Evolutionary conservation across 1,140 invertebrate genomes (phyloP).

Genomic region (Zaprionus taronus): DNA sequence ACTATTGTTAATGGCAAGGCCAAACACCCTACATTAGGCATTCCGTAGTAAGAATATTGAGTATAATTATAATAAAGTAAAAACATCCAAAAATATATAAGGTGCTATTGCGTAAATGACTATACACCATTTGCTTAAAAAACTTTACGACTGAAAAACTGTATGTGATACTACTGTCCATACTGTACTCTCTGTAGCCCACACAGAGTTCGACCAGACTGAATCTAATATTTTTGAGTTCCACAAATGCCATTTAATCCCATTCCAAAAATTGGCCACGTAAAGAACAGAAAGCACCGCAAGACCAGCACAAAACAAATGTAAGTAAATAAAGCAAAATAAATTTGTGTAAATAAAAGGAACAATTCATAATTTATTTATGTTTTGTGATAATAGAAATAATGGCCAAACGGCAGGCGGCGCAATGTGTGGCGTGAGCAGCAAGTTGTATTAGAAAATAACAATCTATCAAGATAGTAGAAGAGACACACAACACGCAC

Average conservation of each 20-base stretch:
- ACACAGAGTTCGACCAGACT: background rate
- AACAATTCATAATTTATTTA: slow-evolving; percentile 5
- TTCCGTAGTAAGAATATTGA: background rate
- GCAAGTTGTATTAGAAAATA: slow-evolving; percentile 21
- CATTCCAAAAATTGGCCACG: slow-evolving; percentile 59
- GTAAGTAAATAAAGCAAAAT: slow-evolving; percentile 18
- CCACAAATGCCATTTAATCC: slow-evolving; percentile 38
- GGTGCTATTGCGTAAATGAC: background rate
- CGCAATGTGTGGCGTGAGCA: slow-evolving; percentile 33
- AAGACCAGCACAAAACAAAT: slow-evolving; percentile 13
- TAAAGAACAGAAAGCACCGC: slow-evolving; percentile 35
- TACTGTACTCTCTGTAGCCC: background rate
- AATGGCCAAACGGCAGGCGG: slow-evolving; percentile 50
- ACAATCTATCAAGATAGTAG: slow-evolving; percentile 24
- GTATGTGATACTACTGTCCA: no score
- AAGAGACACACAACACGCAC: slow-evolving; percentile 6
- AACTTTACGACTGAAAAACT: no score
- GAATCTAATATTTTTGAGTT: background rate
- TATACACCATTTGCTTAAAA: background rate
- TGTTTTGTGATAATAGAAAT: slow-evolving; percentile 21
- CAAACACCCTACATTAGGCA: slow-evolving; percentile 12
- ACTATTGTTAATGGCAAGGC: slow-evolving; percentile 26
- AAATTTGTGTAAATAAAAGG: slow-evolving; percentile 26
- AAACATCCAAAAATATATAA: background rate
- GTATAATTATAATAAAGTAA: no score